These are phyloP conservation scores for Monoplex corrugatus DNA, from an alignment of 2,888 invertebrate species.

Conservation along the genomic window DNA sequence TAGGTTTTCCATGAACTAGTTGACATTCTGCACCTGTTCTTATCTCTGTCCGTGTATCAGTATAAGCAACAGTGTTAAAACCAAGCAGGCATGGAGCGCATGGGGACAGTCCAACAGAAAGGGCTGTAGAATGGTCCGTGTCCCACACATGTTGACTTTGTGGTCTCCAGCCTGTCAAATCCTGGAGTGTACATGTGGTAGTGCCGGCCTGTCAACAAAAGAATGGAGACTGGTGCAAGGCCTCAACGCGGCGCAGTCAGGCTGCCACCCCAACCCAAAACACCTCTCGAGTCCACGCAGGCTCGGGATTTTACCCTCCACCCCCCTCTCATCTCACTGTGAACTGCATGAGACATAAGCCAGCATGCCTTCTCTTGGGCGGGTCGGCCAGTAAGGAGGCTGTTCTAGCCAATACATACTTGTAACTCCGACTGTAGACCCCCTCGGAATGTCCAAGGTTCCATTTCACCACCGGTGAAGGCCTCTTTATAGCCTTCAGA, in stretches of 20 bases:
- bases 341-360: conserved; percentile 20
- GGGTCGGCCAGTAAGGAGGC: conserved; percentile 27
- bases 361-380: conserved; percentile 36
- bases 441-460: conserved; percentile 98
- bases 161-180: conserved; percentile 19
- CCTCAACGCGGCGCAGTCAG: background rate
- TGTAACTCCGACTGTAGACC: conserved; percentile 95
- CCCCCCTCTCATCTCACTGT: conserved; percentile 38
- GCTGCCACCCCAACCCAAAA: background rate
- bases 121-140: background rate
- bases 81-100: too few relatives aligned
- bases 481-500: conserved; percentile 98
- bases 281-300: background rate
- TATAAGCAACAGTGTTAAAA: too few relatives aligned
- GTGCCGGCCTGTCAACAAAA: conserved; percentile 34
- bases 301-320: conserved; percentile 22
- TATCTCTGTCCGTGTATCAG: too few relatives aligned
- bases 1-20: too few relatives aligned
- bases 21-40: too few relatives aligned
- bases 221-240: conserved; percentile 28
- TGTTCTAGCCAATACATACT: conserved; percentile 82
- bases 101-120: background rate
- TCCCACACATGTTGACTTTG: conserved; percentile 43
- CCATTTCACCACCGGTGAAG: conserved; percentile 98
- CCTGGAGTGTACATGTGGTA: conserved; percentile 10